Percentiles rank a stretch among this genome's conserved stretches.
These are phyloP conservation scores for Gymnothorax javanicus DNA, from an alignment of 2,797 vertebrate species.

Conservation along the genomic window DNA sequence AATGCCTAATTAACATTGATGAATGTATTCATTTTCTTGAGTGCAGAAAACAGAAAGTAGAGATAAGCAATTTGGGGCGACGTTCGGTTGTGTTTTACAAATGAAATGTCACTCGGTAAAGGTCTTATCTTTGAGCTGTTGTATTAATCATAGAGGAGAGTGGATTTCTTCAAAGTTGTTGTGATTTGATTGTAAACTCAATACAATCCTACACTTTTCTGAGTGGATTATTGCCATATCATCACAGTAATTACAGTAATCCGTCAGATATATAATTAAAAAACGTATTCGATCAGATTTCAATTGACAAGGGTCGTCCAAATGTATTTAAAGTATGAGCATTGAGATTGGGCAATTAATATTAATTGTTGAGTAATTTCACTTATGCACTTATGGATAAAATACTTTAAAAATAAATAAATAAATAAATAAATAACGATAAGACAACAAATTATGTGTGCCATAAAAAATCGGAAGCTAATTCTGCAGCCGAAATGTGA, in stretches of 20 bases:
- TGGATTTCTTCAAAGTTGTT: slow-evolving; percentile 70
- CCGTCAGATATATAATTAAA: slow-evolving; percentile 86
- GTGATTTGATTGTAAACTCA: slow-evolving; percentile 74
- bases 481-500: background rate
- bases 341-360: slow-evolving; percentile 75
- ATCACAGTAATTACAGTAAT: slow-evolving; percentile 84
- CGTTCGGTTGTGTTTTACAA: slow-evolving; percentile 65
- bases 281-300: slow-evolving; percentile 81
- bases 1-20: slow-evolving; percentile 80
- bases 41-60: slow-evolving; percentile 70
- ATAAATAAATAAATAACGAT: background rate
- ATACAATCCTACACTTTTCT: slow-evolving; percentile 67
- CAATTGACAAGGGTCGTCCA: slow-evolving; percentile 90
- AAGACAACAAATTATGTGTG: background rate
- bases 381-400: slow-evolving; percentile 32
- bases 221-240: slow-evolving; percentile 84
- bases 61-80: slow-evolving; percentile 67
- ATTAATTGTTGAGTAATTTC: slow-evolving; percentile 68
- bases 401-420: background rate
- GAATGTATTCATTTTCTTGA: slow-evolving; percentile 85
- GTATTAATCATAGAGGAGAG: slow-evolving; percentile 75
- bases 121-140: slow-evolving; percentile 70
- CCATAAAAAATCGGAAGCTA: background rate
- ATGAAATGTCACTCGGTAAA: slow-evolving; percentile 71
- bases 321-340: slow-evolving; percentile 81